Evolutionary conservation across 1,140 invertebrate species (phyloP), one percentile per base, ranked within the genome.

Genomic region (Tigriopus japonicus): DNA sequence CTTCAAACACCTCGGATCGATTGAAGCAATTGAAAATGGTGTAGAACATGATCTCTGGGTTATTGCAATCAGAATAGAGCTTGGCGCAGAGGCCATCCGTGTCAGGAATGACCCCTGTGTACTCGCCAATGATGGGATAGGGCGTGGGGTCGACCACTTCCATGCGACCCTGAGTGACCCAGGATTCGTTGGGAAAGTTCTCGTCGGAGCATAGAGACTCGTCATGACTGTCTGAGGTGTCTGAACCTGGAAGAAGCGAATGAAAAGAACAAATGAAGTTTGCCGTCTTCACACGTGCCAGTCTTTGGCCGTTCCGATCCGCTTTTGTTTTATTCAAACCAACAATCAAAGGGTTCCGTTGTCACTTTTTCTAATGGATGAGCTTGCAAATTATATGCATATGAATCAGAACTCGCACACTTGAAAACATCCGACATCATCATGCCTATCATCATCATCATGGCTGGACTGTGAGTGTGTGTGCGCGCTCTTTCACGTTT

Each of bases 41-140:
- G 67, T 81, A 83, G 64, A 81, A 82, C 82, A 84, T 84, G 35
- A 80, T 73, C 67, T 84, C 81, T 14, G 78, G 77, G 40, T 79
- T 77, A 63, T 76, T 75, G 68, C 82, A 84, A 67, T 83, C 81
- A 40, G 81, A 83, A 62, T 78, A 79, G 35, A 84, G 71, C 69
- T 81, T 81, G n/a, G 81, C 80, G 69, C 82, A 84, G 64, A 82
- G 72, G 58, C 77, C 77, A 14, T 72, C 72, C n/a, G 77, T 69
- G 66, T 83, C 80, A 24, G 81, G 80, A 64, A 84, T 80, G 43
- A 72, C 69, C 43, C 82, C 82, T 24, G 73, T 78, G 65, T 82
- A 84, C 67, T 81, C 78, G 1, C 82, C 82, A 17, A 78, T 77
- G 63, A 84, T 80, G 21, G 81, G 81, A 70, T 82, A 84, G 3